Evolutionary conservation across 2,888 invertebrate genomes (phyloP).

Genomic region (Tachina fera): DNA sequence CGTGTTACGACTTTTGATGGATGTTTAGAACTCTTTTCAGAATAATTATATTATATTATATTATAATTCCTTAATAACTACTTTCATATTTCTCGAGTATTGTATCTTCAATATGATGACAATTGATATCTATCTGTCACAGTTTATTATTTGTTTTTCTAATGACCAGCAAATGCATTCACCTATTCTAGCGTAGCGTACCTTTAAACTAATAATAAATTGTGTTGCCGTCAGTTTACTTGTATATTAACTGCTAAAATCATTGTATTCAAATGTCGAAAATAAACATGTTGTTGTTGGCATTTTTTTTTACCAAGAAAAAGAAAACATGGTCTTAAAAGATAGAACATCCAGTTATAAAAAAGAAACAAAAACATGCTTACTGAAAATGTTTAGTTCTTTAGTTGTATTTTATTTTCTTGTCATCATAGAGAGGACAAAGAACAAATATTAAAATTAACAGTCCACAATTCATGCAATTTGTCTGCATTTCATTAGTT

Average conservation of each 20-base stretch:
- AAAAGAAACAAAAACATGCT: background rate
- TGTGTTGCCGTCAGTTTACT: constrained; percentile 30
- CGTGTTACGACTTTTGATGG: too few species aligned
- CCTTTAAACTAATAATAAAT: background rate
- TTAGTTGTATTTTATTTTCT: background rate
- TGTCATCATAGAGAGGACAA: constrained; percentile 8
- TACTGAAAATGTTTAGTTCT: constrained; percentile 5
- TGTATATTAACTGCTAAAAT: constrained; percentile 36
- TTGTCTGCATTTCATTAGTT: constrained; percentile 39
- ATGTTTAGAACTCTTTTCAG: too few species aligned
- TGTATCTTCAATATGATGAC: too few species aligned
- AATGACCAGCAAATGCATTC: background rate
- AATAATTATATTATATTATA: too few species aligned
- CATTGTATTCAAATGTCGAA: constrained; percentile 44
- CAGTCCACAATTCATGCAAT: constrained; percentile 41
- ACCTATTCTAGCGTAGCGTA: background rate
- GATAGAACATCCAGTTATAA: background rate
- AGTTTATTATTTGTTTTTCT: background rate
- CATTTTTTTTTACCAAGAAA: background rate
- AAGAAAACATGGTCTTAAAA: background rate
- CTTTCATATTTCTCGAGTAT: too few species aligned
- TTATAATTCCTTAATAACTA: too few species aligned
- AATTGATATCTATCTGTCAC: too few species aligned
- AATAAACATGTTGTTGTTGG: constrained; percentile 26
- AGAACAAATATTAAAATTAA: constrained; percentile 6